These are phyloP conservation scores for Xiphophorus maculatus DNA, from an alignment of 2,113 vertebrate genomes.

Conservation along the genomic window DNA sequence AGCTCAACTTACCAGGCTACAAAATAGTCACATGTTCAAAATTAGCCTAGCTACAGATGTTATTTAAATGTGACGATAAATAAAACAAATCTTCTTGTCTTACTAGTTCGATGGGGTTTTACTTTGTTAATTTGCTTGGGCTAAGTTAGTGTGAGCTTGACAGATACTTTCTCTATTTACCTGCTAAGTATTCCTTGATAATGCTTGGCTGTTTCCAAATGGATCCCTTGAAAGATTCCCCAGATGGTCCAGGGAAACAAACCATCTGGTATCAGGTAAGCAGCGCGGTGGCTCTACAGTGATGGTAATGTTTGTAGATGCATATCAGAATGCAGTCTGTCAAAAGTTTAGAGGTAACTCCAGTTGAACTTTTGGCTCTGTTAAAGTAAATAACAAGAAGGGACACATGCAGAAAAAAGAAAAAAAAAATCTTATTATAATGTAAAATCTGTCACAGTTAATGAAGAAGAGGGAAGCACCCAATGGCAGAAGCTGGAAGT, in stretches of 20 bases:
- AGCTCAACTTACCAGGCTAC: background rate
- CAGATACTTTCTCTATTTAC: background rate
- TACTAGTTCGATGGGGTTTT: background rate
- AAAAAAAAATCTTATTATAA: background rate
- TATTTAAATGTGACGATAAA: background rate
- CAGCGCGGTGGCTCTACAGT: background rate
- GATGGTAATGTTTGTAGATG: slow-evolving; percentile 6
- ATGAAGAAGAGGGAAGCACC: background rate
- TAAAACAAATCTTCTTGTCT: background rate
- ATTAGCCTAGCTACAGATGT: background rate
- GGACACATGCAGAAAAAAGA: background rate
- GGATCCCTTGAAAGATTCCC: slow-evolving; percentile 1
- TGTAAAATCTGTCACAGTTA: background rate
- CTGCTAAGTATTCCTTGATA: background rate
- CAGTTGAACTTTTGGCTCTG: background rate
- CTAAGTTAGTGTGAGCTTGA: background rate
- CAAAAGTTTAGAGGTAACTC: background rate
- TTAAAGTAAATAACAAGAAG: background rate
- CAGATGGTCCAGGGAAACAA: slow-evolving; percentile 10
- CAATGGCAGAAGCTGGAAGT: background rate
- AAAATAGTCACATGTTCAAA: background rate
- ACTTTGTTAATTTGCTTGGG: slow-evolving; percentile 1
- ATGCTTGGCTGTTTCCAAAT: background rate
- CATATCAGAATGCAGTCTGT: background rate
- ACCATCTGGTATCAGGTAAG: slow-evolving; percentile 5